phyloP scores from a whole-genome alignment of 1,140 invertebrate genomes.

The Vanessa tameamea region DNA sequence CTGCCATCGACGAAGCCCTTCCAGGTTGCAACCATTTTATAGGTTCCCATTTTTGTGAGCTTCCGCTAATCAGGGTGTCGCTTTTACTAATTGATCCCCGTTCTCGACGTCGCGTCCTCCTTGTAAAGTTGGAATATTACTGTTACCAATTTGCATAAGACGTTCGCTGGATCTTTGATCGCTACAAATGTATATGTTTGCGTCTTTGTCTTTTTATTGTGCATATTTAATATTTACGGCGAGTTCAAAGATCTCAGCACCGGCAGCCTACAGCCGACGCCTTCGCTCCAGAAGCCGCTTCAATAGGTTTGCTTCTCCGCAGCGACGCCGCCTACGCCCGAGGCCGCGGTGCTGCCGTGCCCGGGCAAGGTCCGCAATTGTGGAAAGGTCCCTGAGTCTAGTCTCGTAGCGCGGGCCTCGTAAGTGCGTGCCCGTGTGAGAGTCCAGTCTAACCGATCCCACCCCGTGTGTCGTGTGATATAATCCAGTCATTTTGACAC shows the following conservation, averaged over 20 bases:
- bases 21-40: conserved; percentile 68
- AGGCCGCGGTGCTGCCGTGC: conserved; percentile 70
- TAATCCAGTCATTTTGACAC: conserved; percentile 5
- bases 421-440: conserved; percentile 59
- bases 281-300: conserved; percentile 26
- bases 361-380: conserved; percentile 71
- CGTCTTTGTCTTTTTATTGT: conserved; percentile 10
- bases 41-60: conserved; percentile 52
- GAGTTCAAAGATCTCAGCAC: conserved; percentile 10
- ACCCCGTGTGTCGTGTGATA: conserved; percentile 41
- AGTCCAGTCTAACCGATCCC: conserved; percentile 30
- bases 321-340: conserved; percentile 56
- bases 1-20: conserved; percentile 51
- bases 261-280: not conserved
- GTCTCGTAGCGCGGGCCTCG: conserved; percentile 54
- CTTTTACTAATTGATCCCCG: conserved; percentile 54
- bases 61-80: conserved; percentile 58
- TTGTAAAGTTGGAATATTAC: conserved; percentile 11
- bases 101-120: conserved; percentile 21
- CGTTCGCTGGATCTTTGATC: conserved; percentile 9
- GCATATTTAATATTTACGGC: not conserved
- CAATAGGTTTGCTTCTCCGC: conserved; percentile 53
- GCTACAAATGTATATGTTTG: conserved; percentile 7
- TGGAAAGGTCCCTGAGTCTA: conserved; percentile 58
- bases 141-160: conserved; percentile 5